Evolutionary conservation across 2,888 invertebrate genomes (phyloP).

Genomic region (Phyto melanocephala): DNA sequence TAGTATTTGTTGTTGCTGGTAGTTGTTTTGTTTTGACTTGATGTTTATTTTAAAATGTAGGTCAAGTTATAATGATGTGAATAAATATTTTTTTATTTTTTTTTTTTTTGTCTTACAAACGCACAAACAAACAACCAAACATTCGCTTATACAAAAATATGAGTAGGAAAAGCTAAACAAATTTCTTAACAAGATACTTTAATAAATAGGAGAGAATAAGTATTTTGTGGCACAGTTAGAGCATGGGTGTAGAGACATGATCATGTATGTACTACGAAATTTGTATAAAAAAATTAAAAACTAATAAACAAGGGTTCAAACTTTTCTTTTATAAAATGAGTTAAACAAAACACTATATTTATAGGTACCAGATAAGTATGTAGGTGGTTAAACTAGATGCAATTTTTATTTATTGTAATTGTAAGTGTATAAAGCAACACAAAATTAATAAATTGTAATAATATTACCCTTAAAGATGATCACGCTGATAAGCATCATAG

Average conservation of each 20-base stretch:
- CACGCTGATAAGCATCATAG: not conserved
- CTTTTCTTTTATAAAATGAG: not conserved
- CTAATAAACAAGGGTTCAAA: too few relatives aligned
- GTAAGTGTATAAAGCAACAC: not conserved
- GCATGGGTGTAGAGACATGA: conserved; percentile 7
- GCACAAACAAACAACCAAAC: not conserved
- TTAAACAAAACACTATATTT: not conserved
- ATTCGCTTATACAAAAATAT: conserved; percentile 16
- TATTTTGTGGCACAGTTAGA: not conserved
- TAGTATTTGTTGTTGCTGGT: conserved; percentile 45
- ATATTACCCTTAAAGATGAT: not conserved
- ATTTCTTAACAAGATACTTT: conserved; percentile 32
- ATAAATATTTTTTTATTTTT: conserved; percentile 37
- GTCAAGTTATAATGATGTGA: conserved; percentile 75
- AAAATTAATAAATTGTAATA: not conserved
- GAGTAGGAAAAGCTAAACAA: not conserved
- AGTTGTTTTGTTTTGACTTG: conserved; percentile 62
- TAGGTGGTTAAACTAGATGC: conserved; percentile 32
- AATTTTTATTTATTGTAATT: not conserved
- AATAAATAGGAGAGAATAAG: conserved; percentile 19
- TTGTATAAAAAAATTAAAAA: too few relatives aligned
- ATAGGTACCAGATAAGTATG: not conserved
- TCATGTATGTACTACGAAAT: not conserved
- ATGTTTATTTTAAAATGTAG: conserved; percentile 73
- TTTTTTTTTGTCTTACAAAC: too few relatives aligned